Base-by-base conservation (phyloP, 2,888 invertebrate genomes). In the Athalia rosae region DNA sequence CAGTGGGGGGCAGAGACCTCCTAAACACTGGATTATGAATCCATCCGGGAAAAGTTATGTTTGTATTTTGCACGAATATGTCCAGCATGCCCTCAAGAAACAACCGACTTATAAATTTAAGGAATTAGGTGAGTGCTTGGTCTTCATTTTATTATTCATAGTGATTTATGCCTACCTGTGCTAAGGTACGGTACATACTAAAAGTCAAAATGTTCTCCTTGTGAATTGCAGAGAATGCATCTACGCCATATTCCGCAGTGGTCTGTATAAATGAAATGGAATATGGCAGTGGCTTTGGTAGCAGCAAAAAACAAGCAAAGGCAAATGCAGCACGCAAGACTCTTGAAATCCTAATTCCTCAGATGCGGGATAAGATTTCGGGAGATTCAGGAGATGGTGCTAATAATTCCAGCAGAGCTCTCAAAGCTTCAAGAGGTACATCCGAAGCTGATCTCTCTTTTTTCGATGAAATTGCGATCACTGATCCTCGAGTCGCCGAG, bases 41-140 rank as follows among this genome's bases (percentile, higher is more conserved):
- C 98, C 99, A 79, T 96, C 96, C 87, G 98, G 98, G 0, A 98
- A 98, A 91, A 97, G 97, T 86, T 96, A 96, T 89, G 96, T 99
- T 7, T 98, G 98, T 83, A 98, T 99, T 87, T 92, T 99, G 83
- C 99, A 99, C 90, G 99, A 99, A 90, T 99, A 98, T 90, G 97
- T 98, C 58, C 97, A 99, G 83, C 96, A 98, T 87, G 98, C 98
- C 4, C 91, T 99, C 79, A 96, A 97, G 89, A 96, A 97, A 81
- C 98, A 98, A 84, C 98, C 98, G 0, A 95, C 95, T 0, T 99
- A 98, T 90, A 95, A 95, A 87, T 98, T 98, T 89, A 95, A 95
- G 84, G 98, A 98, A 91, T 91, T 98, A 67, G 95, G 95, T 95
- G 85, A 90, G 90, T 9, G 45, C 13, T 61, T 13, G 41, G 7